Conservation (phyloP, 2,888 invertebrate species). For the Carterocephalus palaemon region DNA sequence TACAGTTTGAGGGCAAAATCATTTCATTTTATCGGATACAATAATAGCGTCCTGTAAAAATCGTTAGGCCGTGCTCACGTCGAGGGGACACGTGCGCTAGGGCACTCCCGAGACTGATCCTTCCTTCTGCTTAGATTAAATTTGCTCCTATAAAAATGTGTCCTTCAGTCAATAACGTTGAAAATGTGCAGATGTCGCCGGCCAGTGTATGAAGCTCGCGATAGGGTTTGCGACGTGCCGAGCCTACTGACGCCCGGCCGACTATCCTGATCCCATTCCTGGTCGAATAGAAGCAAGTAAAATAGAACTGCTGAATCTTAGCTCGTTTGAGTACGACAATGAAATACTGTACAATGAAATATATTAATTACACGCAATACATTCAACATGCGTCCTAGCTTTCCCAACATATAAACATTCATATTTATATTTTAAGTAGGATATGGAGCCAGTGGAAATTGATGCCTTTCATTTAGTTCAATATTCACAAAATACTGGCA, state of each 20-base stretch:
- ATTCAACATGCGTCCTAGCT: no score
- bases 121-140: conserved; percentile 72
- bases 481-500: conserved; percentile 12
- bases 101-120: conserved; percentile 72
- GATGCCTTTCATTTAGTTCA: conserved; percentile 10
- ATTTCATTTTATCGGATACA: conserved; percentile 60
- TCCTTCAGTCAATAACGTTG: conserved; percentile 67
- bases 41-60: conserved; percentile 66
- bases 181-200: conserved; percentile 73
- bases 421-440: no score
- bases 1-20: conserved; percentile 56
- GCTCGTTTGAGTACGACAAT: conserved; percentile 24
- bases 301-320: conserved; percentile 41
- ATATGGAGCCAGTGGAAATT: conserved; percentile 1
- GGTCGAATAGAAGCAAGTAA: conserved; percentile 40
- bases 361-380: no score
- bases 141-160: conserved; percentile 74
- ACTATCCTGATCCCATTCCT: conserved; percentile 34
- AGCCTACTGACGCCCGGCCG: conserved; percentile 50
- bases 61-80: conserved; percentile 65
- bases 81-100: conserved; percentile 59
- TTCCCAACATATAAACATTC: conserved; percentile 10
- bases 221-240: conserved; percentile 64
- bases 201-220: conserved; percentile 65
- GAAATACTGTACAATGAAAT: conserved; percentile 20